Evolutionary conservation across 2,797 vertebrate genomes (phyloP).

Genomic region (Lycodopsis pacificus): DNA sequence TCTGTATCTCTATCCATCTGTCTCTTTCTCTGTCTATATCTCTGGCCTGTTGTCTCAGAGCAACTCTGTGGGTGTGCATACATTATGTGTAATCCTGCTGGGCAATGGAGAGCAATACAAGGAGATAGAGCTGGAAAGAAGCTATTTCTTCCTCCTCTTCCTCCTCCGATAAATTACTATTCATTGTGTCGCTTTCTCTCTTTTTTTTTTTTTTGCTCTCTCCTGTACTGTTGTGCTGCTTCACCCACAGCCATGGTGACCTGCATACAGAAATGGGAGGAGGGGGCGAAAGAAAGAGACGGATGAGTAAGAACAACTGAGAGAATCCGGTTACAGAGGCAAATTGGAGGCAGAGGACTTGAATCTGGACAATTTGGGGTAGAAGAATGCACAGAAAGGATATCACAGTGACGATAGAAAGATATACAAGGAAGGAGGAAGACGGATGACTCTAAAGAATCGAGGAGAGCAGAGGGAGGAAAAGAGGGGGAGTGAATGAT

Average conservation of each 20-base stretch:
- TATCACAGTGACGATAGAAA: constrained; percentile 20
- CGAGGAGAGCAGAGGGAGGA: neutral
- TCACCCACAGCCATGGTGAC: constrained; percentile 52
- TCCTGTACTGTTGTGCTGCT: constrained; percentile 43
- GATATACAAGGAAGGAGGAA: constrained; percentile 18
- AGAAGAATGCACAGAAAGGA: constrained; percentile 13
- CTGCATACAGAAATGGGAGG: constrained; percentile 44
- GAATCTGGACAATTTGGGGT: constrained; percentile 22
- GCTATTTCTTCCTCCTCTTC: constrained; percentile 37
- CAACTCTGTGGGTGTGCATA: constrained; percentile 76
- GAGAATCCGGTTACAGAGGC: constrained; percentile 17
- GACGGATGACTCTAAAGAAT: neutral
- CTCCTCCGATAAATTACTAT: constrained; percentile 58
- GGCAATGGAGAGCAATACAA: constrained; percentile 53
- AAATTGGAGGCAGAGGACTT: constrained; percentile 24
- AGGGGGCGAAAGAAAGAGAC: constrained; percentile 13
- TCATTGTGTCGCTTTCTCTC: constrained; percentile 42
- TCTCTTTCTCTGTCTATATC: constrained; percentile 50
- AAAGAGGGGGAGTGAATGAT: constrained; percentile 24
- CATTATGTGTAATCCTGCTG: constrained; percentile 69
- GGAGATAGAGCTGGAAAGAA: constrained; percentile 47
- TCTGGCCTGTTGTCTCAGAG: constrained; percentile 70
- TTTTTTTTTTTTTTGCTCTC: constrained; percentile 18
- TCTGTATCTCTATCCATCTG: constrained; percentile 48
- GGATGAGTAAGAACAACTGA: constrained; percentile 30